Percentiles rank a stretch among this genome's conserved stretches.
phyloP scores from a whole-genome alignment of 2,113 vertebrate genomes.

The Python bivittatus region DNA sequence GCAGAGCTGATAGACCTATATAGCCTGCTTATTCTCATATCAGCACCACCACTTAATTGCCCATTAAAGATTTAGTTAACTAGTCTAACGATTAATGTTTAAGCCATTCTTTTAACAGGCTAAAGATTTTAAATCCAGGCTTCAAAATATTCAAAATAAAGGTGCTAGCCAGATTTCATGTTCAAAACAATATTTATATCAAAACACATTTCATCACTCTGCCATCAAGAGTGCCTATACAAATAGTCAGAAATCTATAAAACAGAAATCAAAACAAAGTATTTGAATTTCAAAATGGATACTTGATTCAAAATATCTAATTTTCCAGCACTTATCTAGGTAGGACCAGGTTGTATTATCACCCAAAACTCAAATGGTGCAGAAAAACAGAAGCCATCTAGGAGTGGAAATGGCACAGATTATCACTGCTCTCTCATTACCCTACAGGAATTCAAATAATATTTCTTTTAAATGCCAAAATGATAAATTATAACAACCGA shows the following conservation, averaged over 20 bases:
- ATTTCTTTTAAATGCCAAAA: not conserved
- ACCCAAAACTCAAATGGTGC: not conserved
- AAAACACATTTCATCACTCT: not conserved
- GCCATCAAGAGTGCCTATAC: not conserved
- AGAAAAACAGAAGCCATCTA: not conserved
- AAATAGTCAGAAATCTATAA: not conserved
- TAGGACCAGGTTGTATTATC: not conserved
- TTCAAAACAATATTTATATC: not conserved
- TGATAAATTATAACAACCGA: not conserved
- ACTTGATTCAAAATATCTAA: not conserved
- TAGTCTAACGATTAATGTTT: not conserved
- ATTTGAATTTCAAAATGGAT: not conserved
- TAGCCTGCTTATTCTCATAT: not conserved
- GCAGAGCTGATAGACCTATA: too few relatives aligned
- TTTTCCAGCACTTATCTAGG: not conserved
- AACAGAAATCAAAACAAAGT: not conserved
- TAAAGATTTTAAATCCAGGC: not conserved
- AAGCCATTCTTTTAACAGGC: not conserved
- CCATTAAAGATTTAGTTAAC: not conserved
- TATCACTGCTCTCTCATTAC: fast-evolving
- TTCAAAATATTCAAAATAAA: not conserved
- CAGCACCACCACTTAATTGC: not conserved
- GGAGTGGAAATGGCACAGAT: not conserved
- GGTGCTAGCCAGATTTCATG: not conserved
- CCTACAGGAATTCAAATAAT: not conserved